A percentile compares a stretch with the other conserved stretches of the same genome.
Evolutionary conservation across 2,888 invertebrate species (phyloP).

Genomic region (Lasioglossum oenotherae): DNA sequence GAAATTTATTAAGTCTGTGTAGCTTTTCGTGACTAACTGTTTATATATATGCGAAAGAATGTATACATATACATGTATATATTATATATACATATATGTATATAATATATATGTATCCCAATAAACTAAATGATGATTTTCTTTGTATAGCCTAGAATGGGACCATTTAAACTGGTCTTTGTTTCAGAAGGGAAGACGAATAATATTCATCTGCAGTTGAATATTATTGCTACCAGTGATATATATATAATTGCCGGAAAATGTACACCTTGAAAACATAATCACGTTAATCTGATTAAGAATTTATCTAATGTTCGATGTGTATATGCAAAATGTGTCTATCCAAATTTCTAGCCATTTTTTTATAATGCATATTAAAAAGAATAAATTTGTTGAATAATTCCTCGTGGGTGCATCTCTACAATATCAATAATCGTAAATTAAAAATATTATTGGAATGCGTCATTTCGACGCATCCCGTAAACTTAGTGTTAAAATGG

Average conservation of each 20-base stretch:
- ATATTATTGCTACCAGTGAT: neutral
- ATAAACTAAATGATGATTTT: constrained; percentile 4
- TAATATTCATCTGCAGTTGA: neutral
- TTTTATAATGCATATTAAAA: neutral
- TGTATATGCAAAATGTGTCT: neutral
- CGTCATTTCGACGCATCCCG: neutral
- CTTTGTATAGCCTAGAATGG: constrained; percentile 12
- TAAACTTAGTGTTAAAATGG: neutral
- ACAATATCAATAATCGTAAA: neutral
- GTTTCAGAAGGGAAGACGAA: neutral
- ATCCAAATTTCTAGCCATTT: neutral
- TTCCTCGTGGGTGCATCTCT: neutral
- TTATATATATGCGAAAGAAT: neutral
- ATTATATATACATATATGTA: neutral
- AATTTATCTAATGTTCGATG: neutral
- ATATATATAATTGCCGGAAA: neutral
- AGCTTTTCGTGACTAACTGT: neutral
- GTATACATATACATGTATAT: neutral
- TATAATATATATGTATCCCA: neutral
- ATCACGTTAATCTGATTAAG: constrained; percentile 5
- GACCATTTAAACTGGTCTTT: constrained; percentile 39
- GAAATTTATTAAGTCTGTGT: neutral
- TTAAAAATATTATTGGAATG: neutral
- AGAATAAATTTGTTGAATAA: neutral
- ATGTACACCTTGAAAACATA: neutral